A percentile compares a stretch with the other conserved stretches of the same genome.
Conservation (phyloP, 2,797 vertebrate genomes). For the Lagocephalus sceleratus region DNA sequence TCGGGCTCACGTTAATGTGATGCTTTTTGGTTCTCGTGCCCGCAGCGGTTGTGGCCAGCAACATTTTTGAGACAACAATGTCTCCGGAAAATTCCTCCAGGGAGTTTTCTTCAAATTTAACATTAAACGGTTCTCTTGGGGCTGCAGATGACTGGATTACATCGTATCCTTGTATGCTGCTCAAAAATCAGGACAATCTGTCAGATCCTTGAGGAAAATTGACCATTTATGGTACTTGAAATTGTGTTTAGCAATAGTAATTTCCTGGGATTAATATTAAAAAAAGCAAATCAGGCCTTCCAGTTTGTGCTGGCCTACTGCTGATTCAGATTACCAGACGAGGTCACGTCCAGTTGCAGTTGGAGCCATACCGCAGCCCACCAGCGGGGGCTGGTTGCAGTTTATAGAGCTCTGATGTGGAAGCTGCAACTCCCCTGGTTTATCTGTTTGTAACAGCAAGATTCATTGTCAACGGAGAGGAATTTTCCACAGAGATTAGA, state of each 20-base stretch:
- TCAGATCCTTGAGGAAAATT: no score
- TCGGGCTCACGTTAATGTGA: conserved; percentile 6
- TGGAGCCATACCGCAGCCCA: neutral
- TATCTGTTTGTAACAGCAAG: neutral
- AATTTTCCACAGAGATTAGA: conserved; percentile 73
- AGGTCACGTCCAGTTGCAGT: neutral
- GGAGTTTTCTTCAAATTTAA: neutral
- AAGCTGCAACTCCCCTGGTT: no score
- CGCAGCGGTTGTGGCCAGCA: neutral
- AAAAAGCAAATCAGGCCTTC: no score
- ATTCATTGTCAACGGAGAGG: conserved; percentile 27
- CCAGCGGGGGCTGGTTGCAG: neutral
- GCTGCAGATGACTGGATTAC: neutral
- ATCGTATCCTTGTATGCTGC: no score
- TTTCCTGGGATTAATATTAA: no score
- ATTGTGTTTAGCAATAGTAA: no score
- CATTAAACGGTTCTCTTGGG: neutral
- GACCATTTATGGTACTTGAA: no score
- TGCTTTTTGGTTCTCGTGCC: conserved; percentile 6
- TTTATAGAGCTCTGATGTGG: neutral
- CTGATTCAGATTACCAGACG: neutral
- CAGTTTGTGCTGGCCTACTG: neutral
- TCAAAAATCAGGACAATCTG: no score
- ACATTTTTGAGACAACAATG: neutral
- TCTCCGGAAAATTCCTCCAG: neutral